These are phyloP conservation scores for Iphiclides podalirius DNA, from an alignment of 2,888 invertebrate species.

Conservation along the genomic window DNA sequence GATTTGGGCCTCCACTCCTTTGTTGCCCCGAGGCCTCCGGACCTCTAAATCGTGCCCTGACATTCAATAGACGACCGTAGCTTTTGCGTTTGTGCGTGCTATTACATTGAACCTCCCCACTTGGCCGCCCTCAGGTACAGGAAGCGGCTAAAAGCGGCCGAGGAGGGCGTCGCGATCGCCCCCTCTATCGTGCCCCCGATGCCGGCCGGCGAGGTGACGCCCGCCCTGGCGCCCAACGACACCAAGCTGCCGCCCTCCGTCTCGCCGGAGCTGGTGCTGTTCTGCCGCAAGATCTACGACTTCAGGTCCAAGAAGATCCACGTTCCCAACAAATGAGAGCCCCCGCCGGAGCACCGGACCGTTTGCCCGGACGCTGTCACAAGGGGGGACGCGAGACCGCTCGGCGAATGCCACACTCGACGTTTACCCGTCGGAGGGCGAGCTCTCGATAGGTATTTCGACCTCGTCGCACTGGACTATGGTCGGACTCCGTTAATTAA, in stretches of 20 bases:
- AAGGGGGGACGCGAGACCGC: no score
- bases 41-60: no score
- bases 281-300: constrained; percentile 96
- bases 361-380: no score
- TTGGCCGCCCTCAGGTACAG: constrained; percentile 84
- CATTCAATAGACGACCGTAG: no score
- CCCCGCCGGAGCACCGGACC: constrained; percentile 21
- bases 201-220: constrained; percentile 80
- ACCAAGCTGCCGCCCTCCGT: constrained; percentile 82
- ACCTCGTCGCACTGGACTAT: no score
- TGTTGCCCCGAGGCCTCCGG: no score
- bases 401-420: constrained; percentile 2
- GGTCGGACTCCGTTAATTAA: constrained; percentile 10
- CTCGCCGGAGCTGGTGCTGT: constrained; percentile 92
- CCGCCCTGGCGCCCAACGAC: constrained; percentile 70
- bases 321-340: constrained; percentile 66
- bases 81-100: no score
- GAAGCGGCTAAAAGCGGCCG: constrained; percentile 87
- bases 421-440: no score
- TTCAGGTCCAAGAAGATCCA: constrained; percentile 91
- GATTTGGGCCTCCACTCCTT: no score
- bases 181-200: constrained; percentile 87
- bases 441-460: no score
- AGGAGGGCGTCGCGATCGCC: constrained; percentile 85
- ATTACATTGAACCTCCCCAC: no score